Base-by-base conservation (phyloP, 2,113 vertebrate species). In the Notiomystis cincta region DNA sequence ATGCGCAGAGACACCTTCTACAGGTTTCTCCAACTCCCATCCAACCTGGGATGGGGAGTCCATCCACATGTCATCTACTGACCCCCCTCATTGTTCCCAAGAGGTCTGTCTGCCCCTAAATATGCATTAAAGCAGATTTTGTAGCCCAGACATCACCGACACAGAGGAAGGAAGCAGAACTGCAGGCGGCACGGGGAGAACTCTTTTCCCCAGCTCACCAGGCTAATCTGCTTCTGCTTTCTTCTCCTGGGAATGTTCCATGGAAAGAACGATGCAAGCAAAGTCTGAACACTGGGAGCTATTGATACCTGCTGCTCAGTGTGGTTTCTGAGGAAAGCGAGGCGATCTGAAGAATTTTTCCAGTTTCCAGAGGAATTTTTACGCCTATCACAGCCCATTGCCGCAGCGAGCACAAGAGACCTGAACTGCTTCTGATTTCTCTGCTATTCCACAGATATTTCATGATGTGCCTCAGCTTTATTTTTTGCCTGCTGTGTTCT, bases 341-440 rank as follows among this genome's bases (percentile, higher is more conserved):
- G 89, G 82, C 95, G 96, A 97, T 92, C 91, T 94, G 85, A 95
- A 92, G 94, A 96, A 96, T 95, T 95, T 97, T 95, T 94, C 92
- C 87, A 93, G 80, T 81, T 96, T 93, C 70, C 90, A 92, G 73
- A 73, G 94, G 87, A 95, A 95, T 89, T 96, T 95, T 91, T 90
- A 84, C 81, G 84, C 93, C 91, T 93, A 93, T 95, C 51, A 77
- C 54, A 94, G 80, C 65, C 66, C 37, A 60, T 53, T 73, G 80
- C 89, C 70, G 80, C 82, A 78, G 87, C 4, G 15, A 84, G 71
- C 71, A 80, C 65, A 66, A 53, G 90, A 77, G 88, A 89, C 58
- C 30, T 2, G 0, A 85, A 75, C 60, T 64, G 37, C 69, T 84
- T 28, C 69, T 61, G 47, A 87, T 54, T 87, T 77, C 66, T 82